Conservation (phyloP, 2,888 invertebrate genomes). For the Alviniconcha strummeri region DNA sequence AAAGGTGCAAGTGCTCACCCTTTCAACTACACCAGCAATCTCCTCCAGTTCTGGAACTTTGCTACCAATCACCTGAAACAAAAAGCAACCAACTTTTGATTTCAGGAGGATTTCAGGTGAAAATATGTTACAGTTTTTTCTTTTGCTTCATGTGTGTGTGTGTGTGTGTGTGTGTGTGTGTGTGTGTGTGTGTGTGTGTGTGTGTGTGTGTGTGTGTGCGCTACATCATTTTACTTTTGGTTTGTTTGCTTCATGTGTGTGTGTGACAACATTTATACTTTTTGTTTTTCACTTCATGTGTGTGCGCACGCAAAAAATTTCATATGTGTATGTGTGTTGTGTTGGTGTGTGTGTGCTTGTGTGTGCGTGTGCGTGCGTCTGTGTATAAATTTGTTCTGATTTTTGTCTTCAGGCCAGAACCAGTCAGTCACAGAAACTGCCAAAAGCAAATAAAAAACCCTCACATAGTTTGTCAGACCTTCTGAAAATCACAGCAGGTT, state of each 20-base stretch:
- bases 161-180: too few species aligned
- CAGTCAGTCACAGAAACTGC: too few species aligned
- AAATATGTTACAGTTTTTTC: background rate
- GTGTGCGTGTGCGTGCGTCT: background rate
- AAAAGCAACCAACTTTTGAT: background rate
- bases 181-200: background rate
- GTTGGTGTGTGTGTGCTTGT: background rate
- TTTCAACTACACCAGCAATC: slow-evolving; percentile 78
- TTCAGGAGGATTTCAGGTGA: background rate
- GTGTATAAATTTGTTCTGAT: background rate
- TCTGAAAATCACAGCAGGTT: too few species aligned
- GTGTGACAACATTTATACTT: too few species aligned
- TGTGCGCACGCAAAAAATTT: too few species aligned
- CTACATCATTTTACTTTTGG: too few species aligned
- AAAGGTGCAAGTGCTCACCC: slow-evolving; percentile 38
- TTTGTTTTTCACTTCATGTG: background rate
- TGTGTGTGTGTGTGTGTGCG: background rate
- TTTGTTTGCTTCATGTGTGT: background rate
- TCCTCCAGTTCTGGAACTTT: slow-evolving; percentile 37
- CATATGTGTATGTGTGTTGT: background rate
- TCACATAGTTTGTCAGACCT: too few species aligned
- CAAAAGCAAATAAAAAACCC: too few species aligned
- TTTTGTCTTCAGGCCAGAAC: too few species aligned
- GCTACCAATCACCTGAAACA: slow-evolving; percentile 33
- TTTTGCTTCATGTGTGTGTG: background rate